A percentile compares a stretch with the other conserved stretches of the same genome.
phyloP scores from a whole-genome alignment of 2,888 invertebrate species.

The Drosophila rubida region DNA sequence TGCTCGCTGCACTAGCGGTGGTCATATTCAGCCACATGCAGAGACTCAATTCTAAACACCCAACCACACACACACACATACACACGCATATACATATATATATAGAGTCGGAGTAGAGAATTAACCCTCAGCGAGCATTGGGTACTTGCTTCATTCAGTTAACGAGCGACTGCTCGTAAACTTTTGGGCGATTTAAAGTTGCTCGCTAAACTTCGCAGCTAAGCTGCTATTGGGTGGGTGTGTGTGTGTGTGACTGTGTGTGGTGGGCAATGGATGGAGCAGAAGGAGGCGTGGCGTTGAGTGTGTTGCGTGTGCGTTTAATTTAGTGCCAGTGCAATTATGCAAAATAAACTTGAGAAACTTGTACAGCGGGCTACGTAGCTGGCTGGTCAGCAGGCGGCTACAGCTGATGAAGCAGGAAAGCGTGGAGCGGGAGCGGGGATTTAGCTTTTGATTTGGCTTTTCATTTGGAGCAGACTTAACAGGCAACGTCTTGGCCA shows the following conservation, averaged over 20 bases:
- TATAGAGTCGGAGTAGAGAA: slow-evolving; percentile 8
- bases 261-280: not conserved
- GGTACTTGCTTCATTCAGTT: slow-evolving; percentile 48
- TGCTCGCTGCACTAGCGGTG: not conserved
- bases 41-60: not conserved
- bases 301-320: slow-evolving; percentile 63
- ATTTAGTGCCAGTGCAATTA: slow-evolving; percentile 75
- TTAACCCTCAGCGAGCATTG: slow-evolving; percentile 41
- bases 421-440: not conserved
- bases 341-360: slow-evolving; percentile 71
- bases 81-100: slow-evolving; percentile 4
- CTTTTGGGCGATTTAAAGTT: slow-evolving; percentile 63
- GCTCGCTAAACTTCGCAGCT: slow-evolving; percentile 33
- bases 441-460: slow-evolving; percentile 47
- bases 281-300: slow-evolving; percentile 8
- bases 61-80: not conserved
- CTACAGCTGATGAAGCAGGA: slow-evolving; percentile 20
- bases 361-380: slow-evolving; percentile 33
- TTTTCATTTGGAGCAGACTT: slow-evolving; percentile 40
- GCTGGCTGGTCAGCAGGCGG: slow-evolving; percentile 43
- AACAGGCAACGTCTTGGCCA: slow-evolving; percentile 31
- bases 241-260: not conserved
- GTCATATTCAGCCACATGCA: not conserved
- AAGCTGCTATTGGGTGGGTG: slow-evolving; percentile 13
- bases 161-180: slow-evolving; percentile 52